Percentiles rank a stretch among this genome's conserved stretches.
Conservation (phyloP, 2,888 invertebrate species). For the Aleiodes testaceus region DNA sequence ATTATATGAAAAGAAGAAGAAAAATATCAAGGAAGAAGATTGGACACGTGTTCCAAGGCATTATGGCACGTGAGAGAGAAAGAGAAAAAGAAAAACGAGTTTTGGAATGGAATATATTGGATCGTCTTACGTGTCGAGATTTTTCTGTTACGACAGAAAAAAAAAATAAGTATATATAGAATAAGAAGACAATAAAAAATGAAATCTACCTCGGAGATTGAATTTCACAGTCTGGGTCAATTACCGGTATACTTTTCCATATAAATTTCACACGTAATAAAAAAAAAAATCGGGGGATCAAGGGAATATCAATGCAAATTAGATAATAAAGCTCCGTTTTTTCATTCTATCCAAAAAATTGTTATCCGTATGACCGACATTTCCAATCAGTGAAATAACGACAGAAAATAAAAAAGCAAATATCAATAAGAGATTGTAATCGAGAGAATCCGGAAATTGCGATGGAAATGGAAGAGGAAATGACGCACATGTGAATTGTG, state of each 20-base stretch:
- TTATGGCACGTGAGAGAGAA: conserved; percentile 11
- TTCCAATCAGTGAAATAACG: conserved; percentile 34
- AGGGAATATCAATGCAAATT: conserved; percentile 5
- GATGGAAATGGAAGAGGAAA: conserved; percentile 64
- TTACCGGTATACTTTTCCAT: not conserved
- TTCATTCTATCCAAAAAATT: too few species aligned
- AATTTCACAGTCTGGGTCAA: conserved; percentile 5
- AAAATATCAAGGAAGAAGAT: not conserved
- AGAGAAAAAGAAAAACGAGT: not conserved
- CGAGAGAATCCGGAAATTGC: conserved; percentile 62
- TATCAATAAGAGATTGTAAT: conserved; percentile 20
- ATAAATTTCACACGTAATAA: not conserved
- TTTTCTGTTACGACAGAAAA: not conserved
- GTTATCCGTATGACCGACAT: not conserved
- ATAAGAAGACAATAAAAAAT: not conserved
- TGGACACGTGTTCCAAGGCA: conserved; percentile 12
- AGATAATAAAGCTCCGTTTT: not conserved
- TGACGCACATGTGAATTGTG: conserved; percentile 53
- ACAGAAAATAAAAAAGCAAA: not conserved
- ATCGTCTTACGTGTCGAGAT: conserved; percentile 10
- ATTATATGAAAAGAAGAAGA: conserved; percentile 9
- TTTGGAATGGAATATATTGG: not conserved
- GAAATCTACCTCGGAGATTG: conserved; percentile 7
- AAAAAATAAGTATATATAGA: too few species aligned
- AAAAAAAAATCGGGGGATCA: not conserved